Conservation (phyloP, 2,888 invertebrate genomes). For the Lymantria dispar region DNA sequence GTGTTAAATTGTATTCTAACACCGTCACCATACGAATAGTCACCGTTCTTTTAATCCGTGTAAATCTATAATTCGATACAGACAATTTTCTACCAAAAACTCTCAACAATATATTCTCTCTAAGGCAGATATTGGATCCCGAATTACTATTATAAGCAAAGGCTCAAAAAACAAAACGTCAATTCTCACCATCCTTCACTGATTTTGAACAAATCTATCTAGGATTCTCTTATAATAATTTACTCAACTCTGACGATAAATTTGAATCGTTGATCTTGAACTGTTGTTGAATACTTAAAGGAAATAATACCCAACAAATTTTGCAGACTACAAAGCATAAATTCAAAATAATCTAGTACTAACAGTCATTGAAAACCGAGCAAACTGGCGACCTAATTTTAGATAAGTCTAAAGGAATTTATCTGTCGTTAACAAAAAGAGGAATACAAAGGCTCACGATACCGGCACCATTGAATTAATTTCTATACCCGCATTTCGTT, state of each 20-base stretch:
- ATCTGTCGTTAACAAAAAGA: conserved; percentile 62
- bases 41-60: no score
- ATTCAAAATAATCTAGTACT: conserved; percentile 33
- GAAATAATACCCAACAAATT: conserved; percentile 20
- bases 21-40: no score
- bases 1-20: no score
- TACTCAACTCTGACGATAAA: not conserved
- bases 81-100: no score
- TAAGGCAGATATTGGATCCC: no score
- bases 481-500: conserved; percentile 50
- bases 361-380: conserved; percentile 23
- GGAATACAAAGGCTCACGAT: conserved; percentile 51
- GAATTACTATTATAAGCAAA: no score
- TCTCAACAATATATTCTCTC: no score
- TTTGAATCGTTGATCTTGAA: not conserved
- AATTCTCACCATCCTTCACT: no score
- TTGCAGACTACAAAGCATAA: conserved; percentile 1
- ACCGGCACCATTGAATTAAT: conserved; percentile 49
- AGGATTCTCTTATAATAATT: no score
- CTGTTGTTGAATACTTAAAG: conserved; percentile 3
- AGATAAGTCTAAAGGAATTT: conserved; percentile 54
- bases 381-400: conserved; percentile 40
- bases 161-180: no score
- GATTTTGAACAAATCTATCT: no score
- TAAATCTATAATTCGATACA: no score